These are phyloP conservation scores for Platyrinchus mystaceus DNA, from an alignment of 2,797 vertebrate genomes.

Conservation along the genomic window DNA sequence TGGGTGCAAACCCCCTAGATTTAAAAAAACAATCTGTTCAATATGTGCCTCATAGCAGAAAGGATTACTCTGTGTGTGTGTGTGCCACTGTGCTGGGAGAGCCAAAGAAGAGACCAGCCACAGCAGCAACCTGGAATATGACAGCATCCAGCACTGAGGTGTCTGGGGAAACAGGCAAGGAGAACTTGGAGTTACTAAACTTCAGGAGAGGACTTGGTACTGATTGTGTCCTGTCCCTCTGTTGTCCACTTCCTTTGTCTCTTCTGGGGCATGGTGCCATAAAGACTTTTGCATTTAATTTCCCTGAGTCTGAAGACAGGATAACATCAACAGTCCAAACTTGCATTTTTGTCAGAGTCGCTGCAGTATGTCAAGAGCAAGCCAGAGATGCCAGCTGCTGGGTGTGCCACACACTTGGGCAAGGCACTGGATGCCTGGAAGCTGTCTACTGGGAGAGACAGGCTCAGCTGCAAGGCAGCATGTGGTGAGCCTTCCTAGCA, in stretches of 20 bases:
- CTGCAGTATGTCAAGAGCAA: neutral
- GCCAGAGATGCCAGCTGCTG: neutral
- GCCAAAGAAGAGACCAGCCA: neutral
- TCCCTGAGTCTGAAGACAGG: neutral
- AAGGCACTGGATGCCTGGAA: neutral
- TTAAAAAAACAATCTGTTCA: neutral
- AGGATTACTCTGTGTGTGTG: neutral
- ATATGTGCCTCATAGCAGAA: neutral
- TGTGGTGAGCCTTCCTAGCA: neutral
- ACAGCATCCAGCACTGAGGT: accelerated
- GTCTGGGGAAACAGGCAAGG: neutral
- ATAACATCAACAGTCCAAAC: neutral
- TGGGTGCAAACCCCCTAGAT: neutral
- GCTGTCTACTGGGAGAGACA: neutral
- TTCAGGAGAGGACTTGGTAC: neutral
- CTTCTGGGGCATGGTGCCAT: neutral
- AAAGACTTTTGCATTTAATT: neutral
- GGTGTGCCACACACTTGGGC: neutral
- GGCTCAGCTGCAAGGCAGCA: neutral
- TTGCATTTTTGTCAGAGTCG: accelerated
- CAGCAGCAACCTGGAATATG: neutral
- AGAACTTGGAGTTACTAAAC: neutral
- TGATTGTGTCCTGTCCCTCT: neutral
- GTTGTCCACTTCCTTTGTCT: neutral
- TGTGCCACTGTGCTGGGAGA: neutral